Evolutionary conservation across 2,888 invertebrate genomes (phyloP).

Genomic region (Rhaphigaster nebulosa): DNA sequence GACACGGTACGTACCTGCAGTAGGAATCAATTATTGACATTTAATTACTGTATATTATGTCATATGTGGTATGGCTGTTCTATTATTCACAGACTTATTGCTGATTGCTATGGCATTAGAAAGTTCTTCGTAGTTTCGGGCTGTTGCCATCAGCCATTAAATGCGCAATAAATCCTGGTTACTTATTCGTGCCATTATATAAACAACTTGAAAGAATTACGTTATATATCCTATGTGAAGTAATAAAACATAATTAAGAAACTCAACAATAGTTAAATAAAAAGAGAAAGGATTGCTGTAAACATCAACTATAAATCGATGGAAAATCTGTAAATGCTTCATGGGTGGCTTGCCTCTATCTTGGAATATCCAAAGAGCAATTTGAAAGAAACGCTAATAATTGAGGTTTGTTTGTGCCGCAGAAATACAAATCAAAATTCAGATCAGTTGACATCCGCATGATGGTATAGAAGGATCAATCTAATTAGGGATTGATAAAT

Average conservation of each 20-base stretch:
- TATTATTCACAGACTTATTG: neutral
- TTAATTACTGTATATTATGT: neutral
- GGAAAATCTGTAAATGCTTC: slow-evolving; percentile 14
- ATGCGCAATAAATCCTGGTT: neutral
- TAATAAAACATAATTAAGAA: neutral
- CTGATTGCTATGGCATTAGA: neutral
- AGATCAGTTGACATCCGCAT: no score
- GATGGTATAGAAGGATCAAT: no score
- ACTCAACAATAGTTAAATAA: neutral
- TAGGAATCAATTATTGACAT: neutral
- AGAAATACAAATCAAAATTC: neutral
- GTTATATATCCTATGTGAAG: neutral
- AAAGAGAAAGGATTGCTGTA: neutral
- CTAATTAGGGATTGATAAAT: no score
- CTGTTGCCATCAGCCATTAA: neutral
- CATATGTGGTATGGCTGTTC: neutral
- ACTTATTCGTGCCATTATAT: neutral
- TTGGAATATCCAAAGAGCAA: neutral
- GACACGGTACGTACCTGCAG: slow-evolving; percentile 83
- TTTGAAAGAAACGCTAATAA: neutral
- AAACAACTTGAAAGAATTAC: neutral
- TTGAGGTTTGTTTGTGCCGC: neutral
- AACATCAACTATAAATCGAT: neutral
- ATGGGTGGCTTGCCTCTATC: neutral
- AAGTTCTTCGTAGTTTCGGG: neutral